Conservation (phyloP, 2,797 vertebrate genomes). For the Phataginus tricuspis region DNA sequence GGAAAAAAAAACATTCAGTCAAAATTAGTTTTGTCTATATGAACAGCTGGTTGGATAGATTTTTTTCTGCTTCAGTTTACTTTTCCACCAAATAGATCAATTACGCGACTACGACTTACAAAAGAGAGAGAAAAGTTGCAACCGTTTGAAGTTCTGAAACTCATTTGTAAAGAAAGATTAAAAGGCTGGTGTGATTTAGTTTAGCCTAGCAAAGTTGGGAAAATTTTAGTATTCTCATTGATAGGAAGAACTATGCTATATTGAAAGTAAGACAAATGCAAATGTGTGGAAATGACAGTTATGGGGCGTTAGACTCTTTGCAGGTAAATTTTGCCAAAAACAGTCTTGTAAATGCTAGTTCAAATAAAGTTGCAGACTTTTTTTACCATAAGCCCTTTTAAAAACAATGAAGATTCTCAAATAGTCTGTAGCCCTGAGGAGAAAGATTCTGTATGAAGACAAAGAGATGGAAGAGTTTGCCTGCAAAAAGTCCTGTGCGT, state of each 20-base stretch:
- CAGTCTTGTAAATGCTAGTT: neutral
- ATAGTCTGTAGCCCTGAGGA: neutral
- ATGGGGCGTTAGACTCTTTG: neutral
- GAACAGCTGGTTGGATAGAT: neutral
- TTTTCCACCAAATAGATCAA: constrained; percentile 54
- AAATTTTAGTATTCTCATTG: neutral
- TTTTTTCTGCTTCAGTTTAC: constrained; percentile 51
- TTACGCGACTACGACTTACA: constrained; percentile 3
- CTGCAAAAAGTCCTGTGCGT: neutral
- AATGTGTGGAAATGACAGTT: neutral
- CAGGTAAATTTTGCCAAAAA: neutral
- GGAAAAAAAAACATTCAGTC: neutral
- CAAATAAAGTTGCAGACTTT: neutral
- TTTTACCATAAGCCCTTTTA: neutral
- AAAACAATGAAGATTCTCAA: neutral
- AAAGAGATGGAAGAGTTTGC: neutral
- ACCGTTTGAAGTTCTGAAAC: constrained; percentile 36
- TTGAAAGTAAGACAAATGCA: neutral
- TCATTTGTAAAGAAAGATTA: constrained; percentile 57
- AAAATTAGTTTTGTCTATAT: constrained; percentile 35
- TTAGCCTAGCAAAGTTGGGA: neutral
- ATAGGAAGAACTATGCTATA: neutral
- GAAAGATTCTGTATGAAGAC: neutral
- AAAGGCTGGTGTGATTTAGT: constrained; percentile 35
- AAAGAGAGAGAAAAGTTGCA: constrained; percentile 21